Base-by-base conservation (phyloP, 2,888 invertebrate species). In the Brachylomia viminalis region DNA sequence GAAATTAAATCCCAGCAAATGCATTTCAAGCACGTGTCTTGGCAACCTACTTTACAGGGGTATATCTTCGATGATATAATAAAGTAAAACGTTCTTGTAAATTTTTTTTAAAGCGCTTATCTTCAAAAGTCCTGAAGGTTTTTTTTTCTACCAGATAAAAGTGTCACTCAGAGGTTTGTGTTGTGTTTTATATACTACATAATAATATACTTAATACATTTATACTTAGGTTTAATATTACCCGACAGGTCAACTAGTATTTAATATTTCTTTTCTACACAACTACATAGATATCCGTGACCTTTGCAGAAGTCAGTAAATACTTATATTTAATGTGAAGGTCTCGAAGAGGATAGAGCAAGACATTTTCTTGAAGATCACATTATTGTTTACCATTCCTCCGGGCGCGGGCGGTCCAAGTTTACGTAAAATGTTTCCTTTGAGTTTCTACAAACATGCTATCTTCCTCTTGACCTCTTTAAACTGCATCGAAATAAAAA, bases 331-430 rank as follows among this genome's bases (percentile, higher is more conserved):
- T 77, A 89, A 38, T 75, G 42, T 11, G 42, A 71, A 67, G 20
- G n/a, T 74, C 72, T 83, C 52, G 59, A 66, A 68, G 82, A 77
- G 77, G 85, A 75, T 77, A 76, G 75, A 75, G 74, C 72, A 54
- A 75, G 77, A 82, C 83, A 70, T 87, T 88, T 88, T 86, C 69
- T 76, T 72, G 64, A 68, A 79, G 73, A 83, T 79, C 78, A 75
- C 80, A 83, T 88, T 89, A 86, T 84, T 87, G 79, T 85, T 83
- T 79, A 79, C 71, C 83, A 84, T 86, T 87, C 80, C 80, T 82
- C 83, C 56, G 38, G 5, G 38, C 38, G 33, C 66, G 72, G 77
- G 84, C 72, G 75, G n/a, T 42, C 66, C 75, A 76, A 83, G 65
- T 81, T 76, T 72, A 83, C 82, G 79, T 83, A 82, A 85, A 86